Base-by-base conservation (phyloP, 2,113 vertebrate genomes). In the Tichodroma muraria region DNA sequence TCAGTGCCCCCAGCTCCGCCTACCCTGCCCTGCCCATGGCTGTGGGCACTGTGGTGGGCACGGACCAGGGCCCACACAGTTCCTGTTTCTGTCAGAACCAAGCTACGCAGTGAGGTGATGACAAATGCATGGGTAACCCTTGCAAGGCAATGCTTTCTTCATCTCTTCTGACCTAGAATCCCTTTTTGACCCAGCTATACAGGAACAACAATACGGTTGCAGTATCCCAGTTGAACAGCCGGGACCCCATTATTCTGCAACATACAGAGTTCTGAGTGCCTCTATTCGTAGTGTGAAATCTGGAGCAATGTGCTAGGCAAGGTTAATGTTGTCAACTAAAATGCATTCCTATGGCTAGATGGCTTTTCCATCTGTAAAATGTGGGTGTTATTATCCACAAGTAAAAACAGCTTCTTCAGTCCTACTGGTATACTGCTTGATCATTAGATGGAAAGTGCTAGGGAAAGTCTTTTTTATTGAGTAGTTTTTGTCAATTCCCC, bases 61-160 rank as follows among this genome's bases (percentile, higher is more conserved):
- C 4, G 3, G 33, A 3, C 4, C 28, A 1, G 1, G 1, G 18
- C 56, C 44, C 21, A 2, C 0, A 1, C 0, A 0, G 19, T 16
- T 40, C n/a, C 11, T 2, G 1, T 5, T 59, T 19, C 8, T 21
- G n/a, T 30, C 56, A 9, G 20, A 25, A 8, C 27, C 15, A 3
- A 23, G 28, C 23, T 28, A 3, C 16, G 4, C 13, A 7, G 17
- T 8, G 33, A 9, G 24, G 31, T 30, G 19, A 3, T 19, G 13
- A 9, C 50, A 73, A 45, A 33, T 16, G 15, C 0, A 5, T 1
- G 22, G 8, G 6, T 20, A 50, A 56, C 11, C 4, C n/a, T 60
- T 14, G 13, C 33, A 38, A 38, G 13, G 35, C 27, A 33, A 8
- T 8, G 24, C 11, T 68, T 64, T n/a, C 31, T 4, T 35, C 15